Evolutionary conservation across 2,797 vertebrate species (phyloP), one percentile per base, ranked within the genome.

Genomic region (Danio jaintianensis): DNA sequence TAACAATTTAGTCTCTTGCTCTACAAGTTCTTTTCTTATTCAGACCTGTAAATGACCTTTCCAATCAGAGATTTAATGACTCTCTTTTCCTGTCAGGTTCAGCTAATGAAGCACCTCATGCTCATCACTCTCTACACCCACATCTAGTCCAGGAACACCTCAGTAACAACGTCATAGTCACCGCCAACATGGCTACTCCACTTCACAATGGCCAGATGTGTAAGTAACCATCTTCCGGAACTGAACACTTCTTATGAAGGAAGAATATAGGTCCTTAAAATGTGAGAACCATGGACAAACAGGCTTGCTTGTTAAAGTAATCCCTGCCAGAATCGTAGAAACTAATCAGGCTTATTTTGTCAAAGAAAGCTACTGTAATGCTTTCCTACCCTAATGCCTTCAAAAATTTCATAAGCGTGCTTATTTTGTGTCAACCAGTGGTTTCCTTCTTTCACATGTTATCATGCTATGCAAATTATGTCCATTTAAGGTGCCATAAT

Each of bases 141-240:
- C 98, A 99, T 61, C 93, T 99, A 92, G 97, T 99, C 84, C 97
- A 98, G 84, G 98, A 99, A 85, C 98, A 99, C 90, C 95, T 99
- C 89, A 96, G 96, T 89, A 96, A 93, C 88, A 99, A 99, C 0
- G 96, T 99, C 78, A 99, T 99, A 4, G 97, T 99, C 80, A 88
- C 96, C 91, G 95, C 95, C 90, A 96, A 92, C 55, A 94, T 98
- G 93, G 95, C 96, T 38, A 91, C 96, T 82, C 94, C 96, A 56
- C 95, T 98, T 89, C 96, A 97, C 86, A 99, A 98, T 0, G 96
- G 97, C 89, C 97, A 99, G 93, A 97, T 99, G 92, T 98, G 98
- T 99, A 91, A 96, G 97, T 95, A 91, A 50, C 55, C 56, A 12
- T 40, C n/a, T 15, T 64, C 50, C 42, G 62, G 22, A 20, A 15